Conservation (phyloP, 2,797 vertebrate genomes). For the Scomberomorus guttatus region DNA sequence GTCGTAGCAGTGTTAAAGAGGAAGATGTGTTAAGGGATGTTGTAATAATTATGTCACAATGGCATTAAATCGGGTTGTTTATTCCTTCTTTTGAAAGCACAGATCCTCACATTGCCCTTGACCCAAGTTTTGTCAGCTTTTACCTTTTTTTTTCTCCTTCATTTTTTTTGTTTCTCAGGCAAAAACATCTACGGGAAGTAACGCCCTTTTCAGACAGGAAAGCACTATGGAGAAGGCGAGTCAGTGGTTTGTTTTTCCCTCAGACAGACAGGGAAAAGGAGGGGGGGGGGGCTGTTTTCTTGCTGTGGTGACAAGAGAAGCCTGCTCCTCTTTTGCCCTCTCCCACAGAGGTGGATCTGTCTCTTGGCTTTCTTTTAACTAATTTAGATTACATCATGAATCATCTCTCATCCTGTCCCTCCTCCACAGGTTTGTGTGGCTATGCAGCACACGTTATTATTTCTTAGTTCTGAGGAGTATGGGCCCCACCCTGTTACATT, state of each 20-base stretch:
- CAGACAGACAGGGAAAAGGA: constrained; percentile 44
- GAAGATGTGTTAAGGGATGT: constrained; percentile 58
- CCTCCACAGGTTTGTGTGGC: constrained; percentile 35
- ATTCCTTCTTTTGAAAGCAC: constrained; percentile 14
- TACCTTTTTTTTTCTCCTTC: not conserved
- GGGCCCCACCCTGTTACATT: constrained; percentile 81
- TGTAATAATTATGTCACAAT: constrained; percentile 58
- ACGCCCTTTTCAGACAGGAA: constrained; percentile 62
- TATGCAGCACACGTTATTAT: constrained; percentile 21
- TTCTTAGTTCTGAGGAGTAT: constrained; percentile 47
- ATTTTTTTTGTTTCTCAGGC: constrained; percentile 15
- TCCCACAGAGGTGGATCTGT: constrained; percentile 46
- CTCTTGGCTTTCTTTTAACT: constrained; percentile 59
- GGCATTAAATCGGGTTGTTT: constrained; percentile 30
- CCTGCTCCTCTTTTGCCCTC: constrained; percentile 43
- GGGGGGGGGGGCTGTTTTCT: constrained; percentile 49
- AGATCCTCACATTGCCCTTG: constrained; percentile 37
- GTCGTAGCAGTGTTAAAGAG: constrained; percentile 53
- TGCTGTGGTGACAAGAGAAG: constrained; percentile 58
- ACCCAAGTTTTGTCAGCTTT: constrained; percentile 17
- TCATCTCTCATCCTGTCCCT: constrained; percentile 26
- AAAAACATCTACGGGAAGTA: constrained; percentile 57
- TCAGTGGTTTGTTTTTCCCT: constrained; percentile 70
- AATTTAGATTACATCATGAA: constrained; percentile 64
- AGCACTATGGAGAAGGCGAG: constrained; percentile 34